Base-by-base conservation (phyloP, 1,140 invertebrate genomes). In the Heliconius nattereri region DNA sequence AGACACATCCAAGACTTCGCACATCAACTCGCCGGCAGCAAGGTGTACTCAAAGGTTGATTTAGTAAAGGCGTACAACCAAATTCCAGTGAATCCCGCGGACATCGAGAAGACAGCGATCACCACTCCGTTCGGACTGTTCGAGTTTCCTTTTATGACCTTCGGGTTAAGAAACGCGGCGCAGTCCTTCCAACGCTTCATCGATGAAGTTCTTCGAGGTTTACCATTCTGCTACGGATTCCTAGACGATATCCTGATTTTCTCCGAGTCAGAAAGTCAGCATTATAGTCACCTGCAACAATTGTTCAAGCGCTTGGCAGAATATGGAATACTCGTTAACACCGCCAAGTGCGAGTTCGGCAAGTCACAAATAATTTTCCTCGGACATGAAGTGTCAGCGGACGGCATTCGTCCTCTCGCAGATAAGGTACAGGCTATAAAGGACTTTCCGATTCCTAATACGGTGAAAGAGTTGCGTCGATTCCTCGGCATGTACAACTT, bases 401-500 rank as follows among this genome's bases (percentile, higher is more conserved):
- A 26, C 16, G 19, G 75, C 73, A 26, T 23, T 80, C 20, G 74
- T 71, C 79, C 82, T 40, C 29, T 78, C 11, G 35, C 45, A 7
- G 23, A 26, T 7, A 78, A 78, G 32, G 57, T 83, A 1, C 40
- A 81, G 29, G 82, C 82, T n/a, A 76, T 83, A 16, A 20, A 20
- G 23, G 74, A 78, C 1, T 83, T 80, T 32, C 73, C 76, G 3
- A 5, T 71, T 2, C 81, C 78, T 19, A 78, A 80, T 16, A 80
- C 71, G 2, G 73, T 78, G 1, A 75, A 76, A 57, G 72, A 76
- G 45, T 66, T 83, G 2, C 20, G 78, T 11, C 29, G 78, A 5
- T 83, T 80, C 26, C 40, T 83, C 6, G 81, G 81, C 8, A 80
- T 83, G 81, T 8, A 78, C 2, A 83, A 83, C 37, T 83, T 83